Evolutionary conservation across 2,797 vertebrate species (phyloP), one percentile per base, ranked within the genome.

Genomic region (Todus mexicanus): DNA sequence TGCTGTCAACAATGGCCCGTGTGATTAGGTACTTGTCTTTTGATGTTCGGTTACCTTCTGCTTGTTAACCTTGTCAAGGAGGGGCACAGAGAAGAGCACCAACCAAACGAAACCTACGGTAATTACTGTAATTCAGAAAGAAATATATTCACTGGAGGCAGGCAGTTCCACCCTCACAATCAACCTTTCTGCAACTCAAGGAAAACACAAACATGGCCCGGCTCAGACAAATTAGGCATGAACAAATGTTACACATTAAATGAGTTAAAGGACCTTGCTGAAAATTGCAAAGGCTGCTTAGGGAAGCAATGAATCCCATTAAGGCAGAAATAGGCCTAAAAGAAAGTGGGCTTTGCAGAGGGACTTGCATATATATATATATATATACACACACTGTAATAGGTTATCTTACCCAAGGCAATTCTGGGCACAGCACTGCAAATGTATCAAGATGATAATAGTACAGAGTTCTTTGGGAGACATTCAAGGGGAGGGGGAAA

Each of bases 221-320:
- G 96, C 94, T 96, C 96, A 65, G 93, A 94, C 95, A 97, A 98
- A 97, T 97, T 97, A 97, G 95, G 95, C 96, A 91, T 96, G 95
- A 97, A 97, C 93, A 97, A 97, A 97, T 96, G 97, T 96, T 97
- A 92, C 91, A 93, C 97, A 96, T 97, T 97, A 97, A 97, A 96
- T 93, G 96, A 97, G 95, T 96, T 97, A 97, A 97, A 97, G 91
- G 96, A 96, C 95, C 96, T 97, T 97, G 96, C 92, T 97, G 95
- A 92, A 97, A 97, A 97, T 97, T 94, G 94, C 92, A 97, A 96
- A 89, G 94, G 88, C 94, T 97, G 96, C 83, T 95, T 96, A 92
- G 94, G 92, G 94, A 97, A 96, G 94, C 86, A 96, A 50, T 89
- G 96, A 95, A 94, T 96, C 66, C 96, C 84, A 95, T 97, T 93